Conservation (phyloP, 2,888 invertebrate genomes). For the Pterostichus madidus region DNA sequence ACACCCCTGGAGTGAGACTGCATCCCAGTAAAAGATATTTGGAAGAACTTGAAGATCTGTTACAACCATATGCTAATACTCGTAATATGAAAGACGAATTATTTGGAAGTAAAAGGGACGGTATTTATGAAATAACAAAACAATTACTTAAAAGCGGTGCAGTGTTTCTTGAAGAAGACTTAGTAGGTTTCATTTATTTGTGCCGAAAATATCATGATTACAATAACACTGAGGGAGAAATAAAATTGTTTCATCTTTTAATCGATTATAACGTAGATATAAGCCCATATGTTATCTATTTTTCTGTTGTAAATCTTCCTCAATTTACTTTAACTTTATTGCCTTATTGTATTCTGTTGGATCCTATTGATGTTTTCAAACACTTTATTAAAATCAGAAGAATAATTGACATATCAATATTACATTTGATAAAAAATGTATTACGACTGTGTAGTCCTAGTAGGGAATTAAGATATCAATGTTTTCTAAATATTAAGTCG, state of each 20-base stretch:
- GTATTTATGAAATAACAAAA: not conserved
- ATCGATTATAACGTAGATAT: no score
- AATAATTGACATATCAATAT: not conserved
- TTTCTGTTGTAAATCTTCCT: not conserved
- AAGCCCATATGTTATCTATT: not conserved
- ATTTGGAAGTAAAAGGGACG: not conserved
- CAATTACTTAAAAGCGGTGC: not conserved
- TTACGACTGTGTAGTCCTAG: not conserved
- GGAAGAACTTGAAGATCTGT: no score
- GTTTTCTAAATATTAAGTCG: no score
- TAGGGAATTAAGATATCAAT: not conserved
- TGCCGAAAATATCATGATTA: not conserved
- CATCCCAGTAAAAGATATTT: no score
- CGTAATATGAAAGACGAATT: not conserved
- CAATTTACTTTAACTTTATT: not conserved
- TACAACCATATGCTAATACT: no score
- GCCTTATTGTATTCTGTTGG: not conserved
- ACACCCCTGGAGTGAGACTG: no score
- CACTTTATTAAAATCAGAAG: not conserved
- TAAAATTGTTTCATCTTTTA: no score
- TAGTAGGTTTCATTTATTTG: constrained; percentile 19
- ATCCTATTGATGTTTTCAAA: constrained; percentile 1
- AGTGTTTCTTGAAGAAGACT: not conserved
- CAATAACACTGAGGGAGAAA: not conserved
- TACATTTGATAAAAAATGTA: constrained; percentile 12